Evolutionary conservation across 2,888 invertebrate species (phyloP).

Genomic region (Melinaea marsaeus): DNA sequence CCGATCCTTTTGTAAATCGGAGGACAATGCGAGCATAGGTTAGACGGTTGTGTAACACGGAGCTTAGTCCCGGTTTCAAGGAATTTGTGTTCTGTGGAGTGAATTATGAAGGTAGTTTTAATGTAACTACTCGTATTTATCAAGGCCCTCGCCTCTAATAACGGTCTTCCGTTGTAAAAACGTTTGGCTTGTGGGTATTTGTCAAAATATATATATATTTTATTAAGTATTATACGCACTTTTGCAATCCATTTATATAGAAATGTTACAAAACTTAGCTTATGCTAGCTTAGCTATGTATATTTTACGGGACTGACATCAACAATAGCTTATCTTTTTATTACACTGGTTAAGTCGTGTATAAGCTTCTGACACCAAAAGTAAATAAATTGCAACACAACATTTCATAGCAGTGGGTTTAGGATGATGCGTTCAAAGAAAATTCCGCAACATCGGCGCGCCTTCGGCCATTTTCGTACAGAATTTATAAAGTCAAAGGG

Average conservation of each 20-base stretch:
- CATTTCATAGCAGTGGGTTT: not conserved
- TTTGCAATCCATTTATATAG: too few relatives aligned
- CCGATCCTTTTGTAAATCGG: not conserved
- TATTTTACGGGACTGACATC: too few relatives aligned
- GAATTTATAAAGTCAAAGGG: not conserved
- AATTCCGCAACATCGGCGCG: not conserved
- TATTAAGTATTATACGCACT: too few relatives aligned
- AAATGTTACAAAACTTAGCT: too few relatives aligned
- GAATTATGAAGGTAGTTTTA: not conserved
- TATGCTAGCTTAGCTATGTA: too few relatives aligned
- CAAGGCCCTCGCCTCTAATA: too few relatives aligned
- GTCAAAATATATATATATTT: too few relatives aligned
- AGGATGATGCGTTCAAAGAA: not conserved
- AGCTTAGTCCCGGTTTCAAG: not conserved
- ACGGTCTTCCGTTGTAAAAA: too few relatives aligned
- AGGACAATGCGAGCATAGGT: not conserved
- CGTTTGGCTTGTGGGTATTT: too few relatives aligned
- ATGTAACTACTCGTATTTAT: not conserved
- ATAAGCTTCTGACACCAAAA: not conserved
- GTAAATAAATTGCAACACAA: not conserved
- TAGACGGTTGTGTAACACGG: not conserved
- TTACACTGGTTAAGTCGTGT: not conserved
- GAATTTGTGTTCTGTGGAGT: not conserved
- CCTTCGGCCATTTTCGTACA: not conserved
- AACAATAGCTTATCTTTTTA: not conserved